Percentiles rank a stretch among this genome's conserved stretches.
These are phyloP conservation scores for Diglossa cyanea DNA, from an alignment of 2,797 vertebrate genomes.

Conservation along the genomic window DNA sequence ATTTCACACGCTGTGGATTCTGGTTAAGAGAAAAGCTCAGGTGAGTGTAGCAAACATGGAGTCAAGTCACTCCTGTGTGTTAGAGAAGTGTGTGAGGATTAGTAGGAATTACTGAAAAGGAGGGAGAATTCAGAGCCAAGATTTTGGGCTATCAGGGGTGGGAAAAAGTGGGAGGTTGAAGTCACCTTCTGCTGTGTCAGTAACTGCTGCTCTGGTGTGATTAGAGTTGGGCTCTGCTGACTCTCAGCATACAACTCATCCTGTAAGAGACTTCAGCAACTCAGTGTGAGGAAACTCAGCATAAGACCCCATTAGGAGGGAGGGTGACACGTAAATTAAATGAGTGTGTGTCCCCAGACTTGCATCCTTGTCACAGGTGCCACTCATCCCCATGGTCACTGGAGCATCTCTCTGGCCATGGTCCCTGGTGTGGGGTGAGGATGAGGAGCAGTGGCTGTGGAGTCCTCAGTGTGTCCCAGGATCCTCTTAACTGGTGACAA, in stretches of 20 bases:
- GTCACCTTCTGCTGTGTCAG: background rate
- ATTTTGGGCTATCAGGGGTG: background rate
- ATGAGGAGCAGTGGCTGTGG: background rate
- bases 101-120: background rate
- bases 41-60: background rate
- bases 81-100: background rate
- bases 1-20: background rate
- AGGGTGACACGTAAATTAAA: rapidly evolving
- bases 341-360: background rate
- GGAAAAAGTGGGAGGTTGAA: background rate
- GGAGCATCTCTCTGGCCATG: background rate
- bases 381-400: no score
- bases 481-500: background rate
- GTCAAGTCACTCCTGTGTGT: background rate
- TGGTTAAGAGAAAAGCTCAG: background rate
- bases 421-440: background rate
- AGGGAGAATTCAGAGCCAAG: background rate
- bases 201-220: background rate
- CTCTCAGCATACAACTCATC: background rate
- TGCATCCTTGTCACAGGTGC: background rate
- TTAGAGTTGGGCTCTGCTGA: background rate
- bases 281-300: background rate
- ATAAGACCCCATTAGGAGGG: background rate
- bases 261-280: background rate
- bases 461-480: background rate